A percentile compares a stretch with the other conserved stretches of the same genome.
These are phyloP conservation scores for Sciaenops ocellatus DNA, from an alignment of 2,797 vertebrate genomes.

Conservation along the genomic window DNA sequence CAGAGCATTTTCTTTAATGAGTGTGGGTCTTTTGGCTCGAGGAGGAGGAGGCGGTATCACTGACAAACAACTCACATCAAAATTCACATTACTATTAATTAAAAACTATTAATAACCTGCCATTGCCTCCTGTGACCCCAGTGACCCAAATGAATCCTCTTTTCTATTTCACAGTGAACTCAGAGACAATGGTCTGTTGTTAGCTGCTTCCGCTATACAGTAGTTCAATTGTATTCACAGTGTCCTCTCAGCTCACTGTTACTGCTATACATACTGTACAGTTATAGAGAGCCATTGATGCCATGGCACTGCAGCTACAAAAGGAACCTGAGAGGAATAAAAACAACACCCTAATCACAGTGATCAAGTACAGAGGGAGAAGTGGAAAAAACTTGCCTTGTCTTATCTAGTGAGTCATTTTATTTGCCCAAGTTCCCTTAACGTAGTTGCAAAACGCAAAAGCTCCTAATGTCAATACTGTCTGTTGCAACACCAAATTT, in stretches of 20 bases:
- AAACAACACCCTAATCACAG: conserved; percentile 19
- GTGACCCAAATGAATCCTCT: conserved; percentile 40
- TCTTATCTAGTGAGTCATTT: conserved; percentile 1
- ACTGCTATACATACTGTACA: conserved; percentile 50
- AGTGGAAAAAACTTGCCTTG: neutral
- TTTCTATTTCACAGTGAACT: conserved; percentile 45
- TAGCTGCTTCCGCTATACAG: conserved; percentile 60
- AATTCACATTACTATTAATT: neutral
- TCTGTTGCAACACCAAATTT: conserved; percentile 30
- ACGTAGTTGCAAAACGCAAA: neutral
- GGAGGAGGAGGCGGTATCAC: neutral
- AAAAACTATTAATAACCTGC: neutral
- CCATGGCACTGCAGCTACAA: conserved; percentile 4
- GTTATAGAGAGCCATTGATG: conserved; percentile 47
- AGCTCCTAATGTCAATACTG: conserved; percentile 22
- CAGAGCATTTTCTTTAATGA: conserved; percentile 11
- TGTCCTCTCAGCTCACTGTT: conserved; percentile 54
- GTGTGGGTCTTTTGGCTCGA: conserved; percentile 1
- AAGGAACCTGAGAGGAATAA: conserved; percentile 15
- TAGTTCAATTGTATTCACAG: conserved; percentile 57
- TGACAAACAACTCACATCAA: neutral
- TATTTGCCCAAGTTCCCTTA: conserved; percentile 28
- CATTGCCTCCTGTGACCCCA: conserved; percentile 9
- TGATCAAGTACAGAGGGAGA: neutral
- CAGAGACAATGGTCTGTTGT: conserved; percentile 67